Evolutionary conservation across 1,140 invertebrate species (phyloP).

Genomic region (Atta cephalotes): DNA sequence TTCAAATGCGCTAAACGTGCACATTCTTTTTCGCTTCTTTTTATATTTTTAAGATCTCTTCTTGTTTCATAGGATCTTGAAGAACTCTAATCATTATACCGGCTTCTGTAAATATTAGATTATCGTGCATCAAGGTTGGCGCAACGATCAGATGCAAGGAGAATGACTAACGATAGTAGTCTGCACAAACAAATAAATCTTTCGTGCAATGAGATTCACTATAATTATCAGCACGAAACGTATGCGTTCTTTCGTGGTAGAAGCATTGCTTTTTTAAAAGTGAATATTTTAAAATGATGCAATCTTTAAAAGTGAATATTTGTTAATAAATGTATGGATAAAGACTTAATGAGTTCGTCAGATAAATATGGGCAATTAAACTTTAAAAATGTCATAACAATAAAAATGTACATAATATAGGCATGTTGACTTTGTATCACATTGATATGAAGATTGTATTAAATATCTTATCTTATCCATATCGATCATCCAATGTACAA

Average conservation of each 20-base stretch:
- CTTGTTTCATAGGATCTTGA: constrained; percentile 39
- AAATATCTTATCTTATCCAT: constrained; percentile 40
- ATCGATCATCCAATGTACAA: not conserved
- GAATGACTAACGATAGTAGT: not conserved
- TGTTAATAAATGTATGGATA: not conserved
- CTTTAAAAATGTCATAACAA: not conserved
- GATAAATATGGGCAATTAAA: constrained; percentile 9
- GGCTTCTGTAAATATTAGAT: constrained; percentile 71
- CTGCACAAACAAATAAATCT: not conserved
- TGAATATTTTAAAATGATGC: not conserved
- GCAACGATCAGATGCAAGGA: constrained; percentile 47
- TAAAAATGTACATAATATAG: not conserved
- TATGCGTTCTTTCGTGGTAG: not conserved
- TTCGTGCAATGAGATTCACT: not conserved
- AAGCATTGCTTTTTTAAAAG: not conserved
- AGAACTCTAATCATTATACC: constrained; percentile 46
- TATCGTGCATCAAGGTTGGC: constrained; percentile 49
- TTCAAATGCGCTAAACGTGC: not conserved
- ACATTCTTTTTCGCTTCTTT: not conserved
- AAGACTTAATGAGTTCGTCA: not conserved
- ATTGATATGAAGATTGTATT: not conserved
- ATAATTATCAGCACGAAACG: constrained; percentile 12
- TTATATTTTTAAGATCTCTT: constrained; percentile 21
- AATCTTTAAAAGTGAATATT: constrained; percentile 24
- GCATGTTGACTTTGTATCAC: not conserved